phyloP scores from a whole-genome alignment of 2,113 vertebrate genomes.

The Hypomesus transpacificus region DNA sequence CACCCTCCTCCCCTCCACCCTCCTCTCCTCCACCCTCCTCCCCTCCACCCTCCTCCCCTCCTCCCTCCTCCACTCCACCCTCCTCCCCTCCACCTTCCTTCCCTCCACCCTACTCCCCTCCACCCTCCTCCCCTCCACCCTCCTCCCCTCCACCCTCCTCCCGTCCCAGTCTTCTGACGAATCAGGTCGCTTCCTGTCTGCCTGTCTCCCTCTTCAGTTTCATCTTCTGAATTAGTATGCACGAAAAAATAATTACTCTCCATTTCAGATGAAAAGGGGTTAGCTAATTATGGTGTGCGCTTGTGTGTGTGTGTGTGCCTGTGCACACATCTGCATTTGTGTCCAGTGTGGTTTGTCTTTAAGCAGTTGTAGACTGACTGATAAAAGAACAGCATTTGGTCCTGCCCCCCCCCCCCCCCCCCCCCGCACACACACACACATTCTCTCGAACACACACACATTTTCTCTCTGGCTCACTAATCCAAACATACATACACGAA shows the following conservation, averaged over 20 bases:
- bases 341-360: background rate
- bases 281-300: constrained; percentile 20
- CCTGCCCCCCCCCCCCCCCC: background rate
- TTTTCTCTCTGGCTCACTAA: constrained; percentile 2
- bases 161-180: background rate
- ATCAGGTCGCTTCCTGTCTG: constrained; percentile 9
- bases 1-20: background rate
- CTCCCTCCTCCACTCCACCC: constrained; percentile 4
- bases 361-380: background rate
- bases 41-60: too few relatives aligned
- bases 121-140: too few relatives aligned
- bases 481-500: background rate
- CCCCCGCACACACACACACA: constrained; percentile 14
- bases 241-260: constrained; percentile 9
- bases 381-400: background rate
- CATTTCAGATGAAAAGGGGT: background rate
- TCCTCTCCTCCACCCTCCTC: too few relatives aligned
- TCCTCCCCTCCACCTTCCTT: constrained; percentile 12
- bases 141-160: background rate
- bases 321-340: background rate
- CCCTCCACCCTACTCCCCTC: background rate
- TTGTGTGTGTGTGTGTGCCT: constrained; percentile 2
- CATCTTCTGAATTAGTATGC: background rate
- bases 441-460: background rate
- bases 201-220: constrained; percentile 23